phyloP scores from a whole-genome alignment of 2,888 invertebrate genomes.

The Heliconius charithonia region DNA sequence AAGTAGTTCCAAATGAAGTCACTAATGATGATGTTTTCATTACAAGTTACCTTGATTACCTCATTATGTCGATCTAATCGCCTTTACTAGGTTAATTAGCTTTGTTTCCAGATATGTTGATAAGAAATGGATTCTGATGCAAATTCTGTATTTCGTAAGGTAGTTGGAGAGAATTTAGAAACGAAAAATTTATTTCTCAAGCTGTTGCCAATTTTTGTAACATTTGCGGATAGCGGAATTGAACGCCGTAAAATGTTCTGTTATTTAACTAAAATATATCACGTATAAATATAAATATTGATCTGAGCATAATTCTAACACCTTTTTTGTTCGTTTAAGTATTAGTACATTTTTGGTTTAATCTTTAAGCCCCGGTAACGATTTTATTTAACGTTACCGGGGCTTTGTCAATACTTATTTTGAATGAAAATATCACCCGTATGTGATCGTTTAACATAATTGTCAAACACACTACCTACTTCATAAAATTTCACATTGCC shows the following conservation, averaged over 20 bases:
- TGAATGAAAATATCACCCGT: no score
- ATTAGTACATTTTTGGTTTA: not conserved
- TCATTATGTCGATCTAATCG: slow-evolving; percentile 12
- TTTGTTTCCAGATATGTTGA: not conserved
- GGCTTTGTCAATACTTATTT: not conserved
- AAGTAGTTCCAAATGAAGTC: slow-evolving; percentile 4
- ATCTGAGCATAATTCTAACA: not conserved
- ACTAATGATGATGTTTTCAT: slow-evolving; percentile 14
- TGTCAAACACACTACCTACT: not conserved
- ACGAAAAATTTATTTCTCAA: not conserved
- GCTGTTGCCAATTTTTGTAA: no score
- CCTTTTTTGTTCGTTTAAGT: not conserved
- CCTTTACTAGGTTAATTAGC: not conserved
- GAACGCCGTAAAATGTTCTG: not conserved
- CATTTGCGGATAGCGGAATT: not conserved
- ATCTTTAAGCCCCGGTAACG: no score
- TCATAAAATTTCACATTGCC: not conserved
- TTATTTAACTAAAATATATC: not conserved
- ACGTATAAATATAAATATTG: not conserved
- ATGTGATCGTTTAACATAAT: slow-evolving; percentile 11
- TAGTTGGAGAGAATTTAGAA: not conserved
- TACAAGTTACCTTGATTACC: not conserved
- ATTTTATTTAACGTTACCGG: no score
- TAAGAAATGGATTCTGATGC: not conserved
- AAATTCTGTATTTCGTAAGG: not conserved